These are phyloP conservation scores for Hanleya hanleyi DNA, from an alignment of 2,888 invertebrate species.

Conservation along the genomic window DNA sequence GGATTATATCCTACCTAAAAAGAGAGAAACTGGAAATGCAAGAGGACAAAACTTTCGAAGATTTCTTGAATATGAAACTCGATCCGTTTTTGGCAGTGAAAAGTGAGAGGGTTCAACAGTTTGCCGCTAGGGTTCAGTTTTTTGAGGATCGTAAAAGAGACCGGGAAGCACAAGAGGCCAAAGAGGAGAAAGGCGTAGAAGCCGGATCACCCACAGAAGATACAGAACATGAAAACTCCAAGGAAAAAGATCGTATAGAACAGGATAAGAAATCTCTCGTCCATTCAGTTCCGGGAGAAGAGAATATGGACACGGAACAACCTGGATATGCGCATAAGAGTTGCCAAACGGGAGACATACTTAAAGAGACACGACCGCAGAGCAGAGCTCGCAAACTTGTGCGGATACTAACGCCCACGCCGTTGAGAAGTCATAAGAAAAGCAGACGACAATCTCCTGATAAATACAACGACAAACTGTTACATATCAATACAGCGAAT, in stretches of 20 bases:
- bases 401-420: neutral
- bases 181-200: neutral
- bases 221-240: neutral
- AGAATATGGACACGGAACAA: neutral
- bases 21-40: constrained; percentile 63
- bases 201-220: neutral
- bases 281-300: too few relatives aligned
- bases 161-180: neutral
- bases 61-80: constrained; percentile 57
- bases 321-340: neutral
- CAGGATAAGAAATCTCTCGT: too few relatives aligned
- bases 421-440: neutral
- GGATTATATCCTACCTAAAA: constrained; percentile 61
- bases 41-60: constrained; percentile 68
- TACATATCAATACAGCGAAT: too few relatives aligned
- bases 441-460: too few relatives aligned
- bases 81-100: constrained; percentile 45
- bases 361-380: neutral
- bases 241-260: neutral
- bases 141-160: constrained; percentile 7
- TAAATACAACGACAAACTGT: too few relatives aligned
- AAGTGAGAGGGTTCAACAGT: constrained; percentile 34
- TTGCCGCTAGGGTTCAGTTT: constrained; percentile 25
- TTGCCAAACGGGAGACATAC: neutral
- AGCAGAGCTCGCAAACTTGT: neutral